Base-by-base conservation (phyloP, 1,140 invertebrate genomes). In the Wasmannia auropunctata region DNA sequence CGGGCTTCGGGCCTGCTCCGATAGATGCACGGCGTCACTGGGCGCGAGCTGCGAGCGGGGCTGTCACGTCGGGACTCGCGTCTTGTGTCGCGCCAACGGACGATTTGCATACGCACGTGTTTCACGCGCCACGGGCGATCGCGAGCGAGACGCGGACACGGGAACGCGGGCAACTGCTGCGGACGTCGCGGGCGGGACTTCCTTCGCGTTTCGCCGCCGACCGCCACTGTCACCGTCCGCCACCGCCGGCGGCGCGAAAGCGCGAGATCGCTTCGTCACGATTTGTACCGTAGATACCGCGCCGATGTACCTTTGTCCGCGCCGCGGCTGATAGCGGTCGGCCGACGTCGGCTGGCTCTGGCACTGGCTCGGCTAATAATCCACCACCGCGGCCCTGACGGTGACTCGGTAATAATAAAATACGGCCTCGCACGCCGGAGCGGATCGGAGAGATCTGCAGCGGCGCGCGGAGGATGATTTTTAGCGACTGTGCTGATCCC, bases 51-150 rank as follows among this genome's bases (percentile, higher is more conserved):
- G 22, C 19, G 49, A 51, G 8, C 54, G 8, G 3, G 51, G 2
- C 10, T 43, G 43, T 11, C 49, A 22, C 6, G 51, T 8, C 7
- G 51, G 16, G 19, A 8, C 7, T 54, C 19, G 49, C 6, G 49
- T 19, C n/a, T 2, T 54, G 6, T n/a, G 6, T n/a, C 51, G n/a
- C n/a, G n/a, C 51, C 65, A 46, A 72, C 60, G 56, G 28, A 14
- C 14, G 70, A 89, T 90, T 90, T 85, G 16, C 86, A 90, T 90
- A 85, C 54, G 81, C 89, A 90, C 86, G 88, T 90, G 89, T 43
- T 80, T n/a, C 46, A n/a, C 31, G n/a, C 34, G 7, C 22, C 49
- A 1, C n/a, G 31, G 58, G 40, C 56, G 37, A 54, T 63, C 63
- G 22, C 72, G 14, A 16, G 22, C 40, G 8, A 6, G 19, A 5